Conservation (phyloP, 2,113 vertebrate species). For the Anas platyrhynchos region DNA sequence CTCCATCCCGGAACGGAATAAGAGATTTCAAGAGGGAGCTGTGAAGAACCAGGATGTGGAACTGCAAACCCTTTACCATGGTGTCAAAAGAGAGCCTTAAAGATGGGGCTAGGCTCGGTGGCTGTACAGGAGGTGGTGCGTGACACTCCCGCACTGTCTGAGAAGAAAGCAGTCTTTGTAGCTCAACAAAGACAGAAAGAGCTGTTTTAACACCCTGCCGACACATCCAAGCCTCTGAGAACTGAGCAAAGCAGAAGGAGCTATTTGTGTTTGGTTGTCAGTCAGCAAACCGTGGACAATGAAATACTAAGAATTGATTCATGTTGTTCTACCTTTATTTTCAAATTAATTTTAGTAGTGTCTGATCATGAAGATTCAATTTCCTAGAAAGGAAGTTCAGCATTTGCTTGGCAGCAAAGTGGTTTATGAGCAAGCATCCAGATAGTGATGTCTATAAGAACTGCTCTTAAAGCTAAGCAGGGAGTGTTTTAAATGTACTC, state of each 20-base stretch:
- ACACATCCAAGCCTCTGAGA: neutral
- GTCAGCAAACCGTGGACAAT: neutral
- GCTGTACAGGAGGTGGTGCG: neutral
- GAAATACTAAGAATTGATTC: neutral
- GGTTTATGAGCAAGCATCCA: neutral
- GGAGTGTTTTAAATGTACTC: neutral
- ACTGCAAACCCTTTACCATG: neutral
- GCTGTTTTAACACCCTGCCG: neutral
- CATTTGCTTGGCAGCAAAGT: neutral
- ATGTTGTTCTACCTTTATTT: neutral
- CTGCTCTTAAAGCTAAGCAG: neutral
- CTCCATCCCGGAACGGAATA: neutral
- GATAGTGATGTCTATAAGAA: neutral
- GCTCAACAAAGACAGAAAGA: neutral
- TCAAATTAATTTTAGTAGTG: neutral
- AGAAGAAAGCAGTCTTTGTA: neutral
- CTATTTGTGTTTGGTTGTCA: neutral
- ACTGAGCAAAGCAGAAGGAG: neutral
- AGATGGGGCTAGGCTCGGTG: neutral
- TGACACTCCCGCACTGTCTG: neutral
- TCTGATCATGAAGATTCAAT: slow-evolving; percentile 35
- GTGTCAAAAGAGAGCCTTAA: neutral
- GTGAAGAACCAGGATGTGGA: neutral
- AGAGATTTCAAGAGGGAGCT: neutral
- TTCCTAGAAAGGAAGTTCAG: slow-evolving; percentile 8